These are phyloP conservation scores for Napeogenes sylphis DNA, from an alignment of 2,888 invertebrate species.

Conservation along the genomic window DNA sequence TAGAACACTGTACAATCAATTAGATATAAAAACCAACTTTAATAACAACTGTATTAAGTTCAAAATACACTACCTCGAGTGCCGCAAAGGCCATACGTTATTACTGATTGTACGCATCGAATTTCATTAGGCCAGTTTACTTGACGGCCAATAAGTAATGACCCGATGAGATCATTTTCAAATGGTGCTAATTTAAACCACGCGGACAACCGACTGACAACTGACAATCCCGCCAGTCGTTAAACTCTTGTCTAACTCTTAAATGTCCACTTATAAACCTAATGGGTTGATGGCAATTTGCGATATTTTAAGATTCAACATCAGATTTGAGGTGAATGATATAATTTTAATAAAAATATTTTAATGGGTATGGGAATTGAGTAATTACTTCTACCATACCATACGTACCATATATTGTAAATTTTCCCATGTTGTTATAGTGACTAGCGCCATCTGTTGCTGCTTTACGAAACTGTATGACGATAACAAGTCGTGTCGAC, in stretches of 20 bases:
- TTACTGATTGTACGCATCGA: constrained; percentile 29
- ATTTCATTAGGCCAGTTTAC: constrained; percentile 38
- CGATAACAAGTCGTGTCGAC: constrained; percentile 61
- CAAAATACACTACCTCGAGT: not conserved
- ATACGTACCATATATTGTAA: no score
- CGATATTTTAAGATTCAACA: no score
- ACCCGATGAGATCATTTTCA: constrained; percentile 67
- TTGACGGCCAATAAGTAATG: constrained; percentile 65
- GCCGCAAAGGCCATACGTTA: not conserved
- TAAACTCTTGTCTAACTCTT: constrained; percentile 51
- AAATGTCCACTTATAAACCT: not conserved
- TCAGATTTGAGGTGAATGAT: no score
- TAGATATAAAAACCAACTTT: not conserved
- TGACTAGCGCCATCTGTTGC: constrained; percentile 61
- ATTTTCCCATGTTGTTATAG: not conserved
- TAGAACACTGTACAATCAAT: not conserved
- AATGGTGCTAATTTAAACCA: constrained; percentile 61
- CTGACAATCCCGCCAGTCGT: constrained; percentile 49
- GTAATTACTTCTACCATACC: no score
- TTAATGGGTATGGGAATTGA: no score
- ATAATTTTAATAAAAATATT: no score
- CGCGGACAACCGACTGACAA: no score
- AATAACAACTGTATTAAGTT: not conserved
- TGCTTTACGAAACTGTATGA: constrained; percentile 42
- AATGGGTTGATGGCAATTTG: no score